Evolutionary conservation across 2,797 vertebrate genomes (phyloP).

Genomic region (Gobionotothen gibberifrons): DNA sequence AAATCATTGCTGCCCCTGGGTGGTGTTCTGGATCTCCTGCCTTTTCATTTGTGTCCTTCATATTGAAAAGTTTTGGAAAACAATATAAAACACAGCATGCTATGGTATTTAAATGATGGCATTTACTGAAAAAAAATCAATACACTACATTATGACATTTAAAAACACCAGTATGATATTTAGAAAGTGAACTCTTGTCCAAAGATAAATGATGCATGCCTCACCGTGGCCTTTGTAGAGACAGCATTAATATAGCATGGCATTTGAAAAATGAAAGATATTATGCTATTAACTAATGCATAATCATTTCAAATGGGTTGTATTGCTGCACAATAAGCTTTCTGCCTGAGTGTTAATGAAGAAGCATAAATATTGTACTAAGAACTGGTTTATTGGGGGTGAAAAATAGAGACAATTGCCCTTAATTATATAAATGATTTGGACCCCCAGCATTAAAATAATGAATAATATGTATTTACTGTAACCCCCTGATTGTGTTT

Average conservation of each 20-base stretch:
- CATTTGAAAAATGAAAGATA: conserved; percentile 44
- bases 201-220: conserved; percentile 54
- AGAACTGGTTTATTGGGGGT: not conserved
- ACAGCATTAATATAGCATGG: conserved; percentile 22
- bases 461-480: not conserved
- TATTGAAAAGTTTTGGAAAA: conserved; percentile 5
- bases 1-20: not conserved
- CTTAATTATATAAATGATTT: not conserved
- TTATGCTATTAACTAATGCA: conserved; percentile 35
- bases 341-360: conserved; percentile 16
- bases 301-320: conserved; percentile 23
- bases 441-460: not conserved
- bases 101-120: conserved; percentile 55
- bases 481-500: not conserved
- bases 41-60: not conserved
- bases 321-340: not conserved
- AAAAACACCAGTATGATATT: conserved; percentile 55
- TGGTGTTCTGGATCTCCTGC: not conserved
- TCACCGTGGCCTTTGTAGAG: conserved; percentile 49
- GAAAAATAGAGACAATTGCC: not conserved
- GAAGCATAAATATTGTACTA: conserved; percentile 2
- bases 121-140: conserved; percentile 43
- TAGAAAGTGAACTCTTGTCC: conserved; percentile 41
- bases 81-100: conserved; percentile 12
- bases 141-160: conserved; percentile 57